Evolutionary conservation across 2,113 vertebrate species (phyloP), one percentile per base, ranked within the genome.

Genomic region (Camelus dromedarius): DNA sequence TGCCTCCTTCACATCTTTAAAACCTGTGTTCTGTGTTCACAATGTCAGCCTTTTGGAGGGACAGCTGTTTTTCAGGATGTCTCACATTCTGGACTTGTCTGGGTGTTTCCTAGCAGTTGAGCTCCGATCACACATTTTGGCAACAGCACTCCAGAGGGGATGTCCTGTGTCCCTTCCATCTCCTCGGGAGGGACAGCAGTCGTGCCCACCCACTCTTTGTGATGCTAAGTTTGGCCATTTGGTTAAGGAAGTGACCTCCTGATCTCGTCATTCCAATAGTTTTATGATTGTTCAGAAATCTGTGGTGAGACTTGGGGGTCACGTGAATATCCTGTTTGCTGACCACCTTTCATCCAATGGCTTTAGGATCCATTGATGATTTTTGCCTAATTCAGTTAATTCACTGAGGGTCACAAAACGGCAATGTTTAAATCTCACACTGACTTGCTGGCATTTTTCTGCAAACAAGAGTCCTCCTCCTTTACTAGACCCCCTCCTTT

Each of bases 381-480:
- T 96, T 94, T 60, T 83, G 72, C 46, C 54, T 24, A 1, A 58
- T 92, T 88, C 30, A 56, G 56, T 77, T 56, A 70, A 88, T 64
- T 85, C 52, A 80, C n/a, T 54, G 95, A 89, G 14, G 38, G 19
- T 73, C n/a, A 18, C 30, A 88, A 70, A 83, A 42, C 48, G 32
- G 48, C 48, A 50, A 42, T 85, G 89, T 93, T 75, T 16, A 82
- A 93, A 72, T 76, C 32, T 87, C 10, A 48, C 26, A 89, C 38
- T 93, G 28, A 77, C 77, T 87, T 89, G 54, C 26, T 84, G 70
- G 28, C 8, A 89, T 80, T 83, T 20, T 94, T 81, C 75, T 89
- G 28, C 69, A 80, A 89, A 72, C 24, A 83, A 58, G 60, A 48
- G 2, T 52, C 50, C 28, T 4, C 26, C 24, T 15, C 3, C 13